phyloP scores from a whole-genome alignment of 2,797 vertebrate species.

The Cygnus olor region DNA sequence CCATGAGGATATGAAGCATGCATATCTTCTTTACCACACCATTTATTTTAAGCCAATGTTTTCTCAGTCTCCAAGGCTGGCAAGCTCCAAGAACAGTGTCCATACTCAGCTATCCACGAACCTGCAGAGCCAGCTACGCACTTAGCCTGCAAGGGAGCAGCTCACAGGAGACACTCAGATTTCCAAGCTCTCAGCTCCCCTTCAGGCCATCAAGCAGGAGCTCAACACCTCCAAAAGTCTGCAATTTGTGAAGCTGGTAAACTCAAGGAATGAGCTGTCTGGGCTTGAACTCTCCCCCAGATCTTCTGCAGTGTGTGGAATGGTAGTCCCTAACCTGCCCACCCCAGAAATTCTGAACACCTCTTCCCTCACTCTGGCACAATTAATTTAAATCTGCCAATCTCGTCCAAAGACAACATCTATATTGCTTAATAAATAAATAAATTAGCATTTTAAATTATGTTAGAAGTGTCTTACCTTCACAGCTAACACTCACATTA shows the following conservation, averaged over 20 bases:
- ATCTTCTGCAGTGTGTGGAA: too few relatives aligned
- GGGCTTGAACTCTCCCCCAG: not conserved
- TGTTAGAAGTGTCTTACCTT: rapidly evolving
- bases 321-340: rapidly evolving
- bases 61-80: not conserved
- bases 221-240: not conserved
- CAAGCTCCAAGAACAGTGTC: not conserved
- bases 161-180: not conserved
- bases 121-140: too few relatives aligned
- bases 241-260: not conserved
- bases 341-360: not conserved
- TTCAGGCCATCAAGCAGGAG: not conserved
- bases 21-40: not conserved
- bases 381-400: not conserved
- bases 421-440: not conserved
- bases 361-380: not conserved
- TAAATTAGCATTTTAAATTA: not conserved
- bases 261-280: not conserved
- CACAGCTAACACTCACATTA: rapidly evolving
- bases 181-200: not conserved
- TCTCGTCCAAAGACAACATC: not conserved
- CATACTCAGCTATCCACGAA: rapidly evolving
- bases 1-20: not conserved
- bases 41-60: not conserved
- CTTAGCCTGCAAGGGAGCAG: not conserved